phyloP scores from a whole-genome alignment of 2,888 invertebrate species.

The Oxystoma pomonae region DNA sequence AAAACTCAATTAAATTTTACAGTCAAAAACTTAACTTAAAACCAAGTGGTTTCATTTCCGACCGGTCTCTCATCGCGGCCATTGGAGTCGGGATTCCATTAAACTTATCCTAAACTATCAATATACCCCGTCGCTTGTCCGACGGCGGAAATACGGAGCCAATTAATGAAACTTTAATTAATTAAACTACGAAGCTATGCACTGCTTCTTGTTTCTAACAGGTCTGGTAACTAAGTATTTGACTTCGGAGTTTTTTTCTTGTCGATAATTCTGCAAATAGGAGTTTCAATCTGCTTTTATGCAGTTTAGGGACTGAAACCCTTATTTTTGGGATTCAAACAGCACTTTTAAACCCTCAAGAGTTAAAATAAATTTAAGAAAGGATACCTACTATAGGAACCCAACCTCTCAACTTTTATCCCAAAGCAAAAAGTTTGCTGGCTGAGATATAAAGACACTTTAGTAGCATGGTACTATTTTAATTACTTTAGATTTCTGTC shows the following conservation, averaged over 20 bases:
- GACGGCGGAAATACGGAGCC: not conserved
- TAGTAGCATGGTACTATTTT: too few species aligned
- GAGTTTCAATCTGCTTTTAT: not conserved
- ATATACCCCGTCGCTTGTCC: constrained; percentile 10
- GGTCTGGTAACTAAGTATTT: not conserved
- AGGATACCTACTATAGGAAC: too few species aligned
- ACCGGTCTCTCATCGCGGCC: not conserved
- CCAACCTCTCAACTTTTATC: too few species aligned
- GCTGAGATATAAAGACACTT: too few species aligned
- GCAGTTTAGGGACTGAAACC: too few species aligned
- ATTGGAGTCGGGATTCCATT: constrained; percentile 7
- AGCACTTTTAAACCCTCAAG: too few species aligned
- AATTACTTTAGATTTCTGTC: too few species aligned
- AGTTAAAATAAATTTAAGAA: too few species aligned
- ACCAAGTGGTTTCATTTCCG: not conserved
- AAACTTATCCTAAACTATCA: constrained; percentile 20
- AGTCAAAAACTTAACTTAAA: not conserved
- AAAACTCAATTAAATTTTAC: not conserved
- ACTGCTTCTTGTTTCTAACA: not conserved
- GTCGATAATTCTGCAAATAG: not conserved
- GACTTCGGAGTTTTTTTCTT: not conserved
- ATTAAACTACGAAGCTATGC: not conserved
- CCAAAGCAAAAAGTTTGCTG: too few species aligned
- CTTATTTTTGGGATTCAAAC: too few species aligned
- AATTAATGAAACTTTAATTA: constrained; percentile 5